A percentile compares a stretch with the other conserved stretches of the same genome.
These are phyloP conservation scores for Adela reaumurella DNA, from an alignment of 2,888 invertebrate species.

Conservation along the genomic window DNA sequence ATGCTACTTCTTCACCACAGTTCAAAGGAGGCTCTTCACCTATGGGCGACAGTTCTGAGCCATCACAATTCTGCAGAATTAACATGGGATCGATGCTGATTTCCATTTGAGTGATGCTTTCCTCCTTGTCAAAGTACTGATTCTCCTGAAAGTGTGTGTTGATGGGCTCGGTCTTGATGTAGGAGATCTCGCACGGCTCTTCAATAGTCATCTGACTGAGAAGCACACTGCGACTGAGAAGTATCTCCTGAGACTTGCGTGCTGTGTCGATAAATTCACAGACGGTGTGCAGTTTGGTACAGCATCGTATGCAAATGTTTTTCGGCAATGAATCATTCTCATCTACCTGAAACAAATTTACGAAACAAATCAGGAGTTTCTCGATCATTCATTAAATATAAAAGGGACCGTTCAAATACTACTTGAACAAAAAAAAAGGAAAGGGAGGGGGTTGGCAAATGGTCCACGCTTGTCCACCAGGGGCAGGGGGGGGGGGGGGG, in stretches of 20 bases:
- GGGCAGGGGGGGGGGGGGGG: too few species aligned
- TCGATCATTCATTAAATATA: constrained; percentile 2
- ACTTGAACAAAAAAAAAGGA: too few species aligned
- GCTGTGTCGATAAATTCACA: constrained; percentile 67
- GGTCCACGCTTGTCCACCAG: too few species aligned
- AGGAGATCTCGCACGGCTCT: constrained; percentile 1
- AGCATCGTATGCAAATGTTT: constrained; percentile 64
- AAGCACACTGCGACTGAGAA: constrained; percentile 32
- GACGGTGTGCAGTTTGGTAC: constrained; percentile 60
- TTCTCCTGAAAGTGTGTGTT: background rate
- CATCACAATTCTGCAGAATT: constrained; percentile 58
- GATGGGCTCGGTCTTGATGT: background rate
- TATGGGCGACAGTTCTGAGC: constrained; percentile 17
- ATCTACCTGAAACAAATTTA: constrained; percentile 56
- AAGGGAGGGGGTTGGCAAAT: background rate
- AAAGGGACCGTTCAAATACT: background rate
- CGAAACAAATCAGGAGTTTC: constrained; percentile 13
- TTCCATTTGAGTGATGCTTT: constrained; percentile 57
- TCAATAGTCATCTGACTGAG: constrained; percentile 39
- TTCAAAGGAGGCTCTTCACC: constrained; percentile 11
- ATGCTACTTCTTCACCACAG: constrained; percentile 24
- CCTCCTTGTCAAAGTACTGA: constrained; percentile 12
- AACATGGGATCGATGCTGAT: constrained; percentile 68
- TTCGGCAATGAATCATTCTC: constrained; percentile 65
- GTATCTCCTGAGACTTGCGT: constrained; percentile 58